These are phyloP conservation scores for Daptonema setosum DNA, from an alignment of 2,888 invertebrate species.

Conservation along the genomic window DNA sequence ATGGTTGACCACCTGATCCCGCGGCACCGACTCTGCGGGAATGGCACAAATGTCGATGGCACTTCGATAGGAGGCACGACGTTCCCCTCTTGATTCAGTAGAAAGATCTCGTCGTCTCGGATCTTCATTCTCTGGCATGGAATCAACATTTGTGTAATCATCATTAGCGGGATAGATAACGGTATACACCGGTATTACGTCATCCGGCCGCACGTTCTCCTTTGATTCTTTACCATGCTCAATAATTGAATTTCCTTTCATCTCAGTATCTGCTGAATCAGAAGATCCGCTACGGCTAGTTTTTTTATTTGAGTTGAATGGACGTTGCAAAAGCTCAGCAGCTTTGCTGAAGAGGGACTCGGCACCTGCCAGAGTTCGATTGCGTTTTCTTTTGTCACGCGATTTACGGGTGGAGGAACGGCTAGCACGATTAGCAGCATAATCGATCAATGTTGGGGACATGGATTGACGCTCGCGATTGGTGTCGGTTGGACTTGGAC, in stretches of 20 bases:
- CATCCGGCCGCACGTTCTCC: too few relatives aligned
- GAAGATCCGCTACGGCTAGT: neutral
- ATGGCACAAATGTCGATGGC: neutral
- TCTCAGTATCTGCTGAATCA: too few relatives aligned
- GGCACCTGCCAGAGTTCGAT: neutral
- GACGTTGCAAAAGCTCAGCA: neutral
- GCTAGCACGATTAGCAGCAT: too few relatives aligned
- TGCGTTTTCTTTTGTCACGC: neutral
- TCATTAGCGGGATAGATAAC: too few relatives aligned
- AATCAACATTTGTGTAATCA: too few relatives aligned
- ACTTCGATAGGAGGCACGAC: slow-evolving; percentile 2
- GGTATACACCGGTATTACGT: too few relatives aligned
- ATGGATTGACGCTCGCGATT: neutral
- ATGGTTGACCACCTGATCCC: neutral
- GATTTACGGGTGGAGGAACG: neutral
- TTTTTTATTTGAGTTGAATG: neutral
- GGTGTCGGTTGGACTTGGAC: neutral
- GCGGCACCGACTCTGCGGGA: neutral
- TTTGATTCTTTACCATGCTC: too few relatives aligned
- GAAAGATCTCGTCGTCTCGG: neutral
- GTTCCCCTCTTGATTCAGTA: neutral
- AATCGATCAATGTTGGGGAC: too few relatives aligned
- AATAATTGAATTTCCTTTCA: too few relatives aligned
- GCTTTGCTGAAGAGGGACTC: neutral
- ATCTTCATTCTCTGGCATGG: too few relatives aligned